Evolutionary conservation across 2,797 vertebrate genomes (phyloP).

Genomic region (Sebastes hubbsi): DNA sequence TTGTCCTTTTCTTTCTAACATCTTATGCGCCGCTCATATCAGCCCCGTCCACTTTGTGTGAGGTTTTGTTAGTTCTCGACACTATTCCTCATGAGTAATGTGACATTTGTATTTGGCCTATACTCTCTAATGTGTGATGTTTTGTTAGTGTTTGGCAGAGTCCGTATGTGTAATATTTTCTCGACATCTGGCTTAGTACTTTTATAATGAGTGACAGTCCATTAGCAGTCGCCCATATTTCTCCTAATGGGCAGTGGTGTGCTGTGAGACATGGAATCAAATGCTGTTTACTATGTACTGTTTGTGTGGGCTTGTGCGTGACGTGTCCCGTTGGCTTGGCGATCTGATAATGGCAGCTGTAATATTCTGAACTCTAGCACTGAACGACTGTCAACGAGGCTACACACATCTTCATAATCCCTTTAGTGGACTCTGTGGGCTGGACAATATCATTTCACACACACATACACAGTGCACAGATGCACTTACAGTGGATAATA

Average conservation of each 20-base stretch:
- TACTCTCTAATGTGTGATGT: constrained; percentile 24
- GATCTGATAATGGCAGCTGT: constrained; percentile 62
- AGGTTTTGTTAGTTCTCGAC: constrained; percentile 29
- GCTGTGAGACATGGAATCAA: constrained; percentile 51
- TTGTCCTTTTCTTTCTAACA: constrained; percentile 9
- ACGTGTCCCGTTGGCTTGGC: constrained; percentile 37
- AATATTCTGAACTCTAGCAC: constrained; percentile 63
- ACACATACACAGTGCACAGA: constrained; percentile 2
- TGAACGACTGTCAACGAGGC: constrained; percentile 49
- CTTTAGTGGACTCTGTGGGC: constrained; percentile 64
- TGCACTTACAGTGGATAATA: not conserved
- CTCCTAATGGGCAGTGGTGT: constrained; percentile 50
- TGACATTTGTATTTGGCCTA: constrained; percentile 25
- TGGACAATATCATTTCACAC: constrained; percentile 33
- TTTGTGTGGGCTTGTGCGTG: constrained; percentile 65
- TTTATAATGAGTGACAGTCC: constrained; percentile 53
- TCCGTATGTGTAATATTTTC: constrained; percentile 22
- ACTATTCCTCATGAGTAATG: constrained; percentile 20
- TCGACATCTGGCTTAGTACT: constrained; percentile 38
- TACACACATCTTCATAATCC: constrained; percentile 64
- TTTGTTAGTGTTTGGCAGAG: constrained; percentile 16
- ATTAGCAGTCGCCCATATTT: constrained; percentile 54
- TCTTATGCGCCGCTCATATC: constrained; percentile 8
- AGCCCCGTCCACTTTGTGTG: not conserved
- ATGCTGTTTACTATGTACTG: constrained; percentile 55